Conservation (phyloP, 2,888 invertebrate genomes). For the Leucoma salicis region DNA sequence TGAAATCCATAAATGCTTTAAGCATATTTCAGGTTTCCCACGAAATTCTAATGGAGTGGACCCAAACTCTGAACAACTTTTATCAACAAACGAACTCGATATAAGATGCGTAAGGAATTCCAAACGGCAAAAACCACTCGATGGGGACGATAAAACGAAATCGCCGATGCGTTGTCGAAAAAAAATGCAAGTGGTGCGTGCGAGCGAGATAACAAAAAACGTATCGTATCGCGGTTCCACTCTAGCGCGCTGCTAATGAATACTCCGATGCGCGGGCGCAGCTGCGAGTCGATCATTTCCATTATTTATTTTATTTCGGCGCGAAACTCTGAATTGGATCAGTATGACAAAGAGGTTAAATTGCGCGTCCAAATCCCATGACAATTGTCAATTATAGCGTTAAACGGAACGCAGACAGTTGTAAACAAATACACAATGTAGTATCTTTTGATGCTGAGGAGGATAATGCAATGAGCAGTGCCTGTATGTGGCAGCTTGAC, state of each 20-base stretch:
- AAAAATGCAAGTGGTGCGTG: constrained; percentile 75
- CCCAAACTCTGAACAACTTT: constrained; percentile 38
- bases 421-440: constrained; percentile 71
- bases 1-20: too few relatives aligned
- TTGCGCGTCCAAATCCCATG: constrained; percentile 79
- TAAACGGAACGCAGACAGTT: constrained; percentile 72
- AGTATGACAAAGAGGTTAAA: constrained; percentile 77
- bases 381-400: constrained; percentile 66
- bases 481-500: constrained; percentile 33
- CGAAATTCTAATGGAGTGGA: constrained; percentile 37
- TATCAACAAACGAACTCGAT: constrained; percentile 60
- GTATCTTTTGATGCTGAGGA: constrained; percentile 38
- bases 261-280: constrained; percentile 67
- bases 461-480: constrained; percentile 33
- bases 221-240: constrained; percentile 78
- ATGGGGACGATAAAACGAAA: constrained; percentile 78
- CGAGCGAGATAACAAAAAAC: constrained; percentile 76
- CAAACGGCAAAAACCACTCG: constrained; percentile 75
- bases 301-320: constrained; percentile 80
- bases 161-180: constrained; percentile 76
- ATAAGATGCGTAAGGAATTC: constrained; percentile 74
- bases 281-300: constrained; percentile 76
- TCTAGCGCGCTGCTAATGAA: constrained; percentile 77
- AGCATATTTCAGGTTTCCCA: constrained; percentile 45
- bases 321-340: constrained; percentile 77